A percentile compares a stretch with the other conserved stretches of the same genome.
These are phyloP conservation scores for Psephotus haematonotus DNA, from an alignment of 2,113 vertebrate species.

Conservation along the genomic window DNA sequence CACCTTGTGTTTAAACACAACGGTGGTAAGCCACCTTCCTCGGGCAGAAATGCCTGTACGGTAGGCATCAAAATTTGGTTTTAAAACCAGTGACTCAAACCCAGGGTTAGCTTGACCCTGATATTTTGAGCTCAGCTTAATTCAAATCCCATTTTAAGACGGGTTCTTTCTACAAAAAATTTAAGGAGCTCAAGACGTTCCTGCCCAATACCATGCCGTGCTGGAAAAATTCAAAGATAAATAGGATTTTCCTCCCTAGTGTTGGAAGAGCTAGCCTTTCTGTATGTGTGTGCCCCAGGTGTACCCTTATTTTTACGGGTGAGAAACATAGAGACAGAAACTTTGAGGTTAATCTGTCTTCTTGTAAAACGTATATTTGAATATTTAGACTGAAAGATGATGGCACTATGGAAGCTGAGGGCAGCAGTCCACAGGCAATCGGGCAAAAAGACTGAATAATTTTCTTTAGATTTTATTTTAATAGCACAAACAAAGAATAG, in stretches of 20 bases:
- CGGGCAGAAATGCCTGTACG: neutral
- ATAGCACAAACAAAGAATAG: conserved; percentile 10
- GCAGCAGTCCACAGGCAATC: neutral
- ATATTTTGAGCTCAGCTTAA: neutral
- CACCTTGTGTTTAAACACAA: neutral
- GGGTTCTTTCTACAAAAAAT: neutral
- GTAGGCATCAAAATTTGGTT: neutral
- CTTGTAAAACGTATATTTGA: neutral
- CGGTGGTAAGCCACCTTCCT: neutral
- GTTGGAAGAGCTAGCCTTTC: neutral
- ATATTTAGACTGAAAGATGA: conserved; percentile 21
- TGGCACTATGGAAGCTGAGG: neutral
- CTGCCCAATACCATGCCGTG: neutral
- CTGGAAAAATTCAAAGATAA: neutral
- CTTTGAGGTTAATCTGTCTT: conserved; percentile 24
- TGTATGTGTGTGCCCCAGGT: neutral
- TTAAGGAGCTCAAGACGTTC: neutral
- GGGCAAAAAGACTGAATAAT: neutral
- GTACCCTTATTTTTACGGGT: neutral
- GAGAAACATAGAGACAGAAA: neutral
- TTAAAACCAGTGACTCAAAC: neutral
- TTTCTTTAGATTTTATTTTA: conserved; percentile 42
- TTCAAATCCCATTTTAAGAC: neutral
- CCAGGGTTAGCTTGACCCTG: neutral
- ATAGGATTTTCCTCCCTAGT: neutral